Base-by-base conservation (phyloP, 2,888 invertebrate genomes). In the Chaitophorus viminalis region DNA sequence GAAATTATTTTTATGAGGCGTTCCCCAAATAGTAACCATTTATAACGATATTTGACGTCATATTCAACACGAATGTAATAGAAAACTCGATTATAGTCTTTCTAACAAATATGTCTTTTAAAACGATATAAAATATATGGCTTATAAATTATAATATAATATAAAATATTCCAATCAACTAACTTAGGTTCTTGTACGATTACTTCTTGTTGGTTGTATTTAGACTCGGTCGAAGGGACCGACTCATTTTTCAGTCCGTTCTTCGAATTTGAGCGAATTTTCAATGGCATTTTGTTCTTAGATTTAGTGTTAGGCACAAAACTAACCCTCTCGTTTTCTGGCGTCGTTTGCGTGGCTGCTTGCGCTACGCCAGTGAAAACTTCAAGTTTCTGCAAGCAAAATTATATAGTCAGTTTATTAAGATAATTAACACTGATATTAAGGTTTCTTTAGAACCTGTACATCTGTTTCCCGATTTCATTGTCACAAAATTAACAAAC, bases 301-400 rank as follows among this genome's bases (percentile, higher is more conserved):
- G 39, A 3, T 75, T 74, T 74, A 9, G 6, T 60, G n/a, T 17
- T 60, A 8, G 60, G 39, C 14, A 65, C 11, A 17, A 87, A 81
- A 65, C 31, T 60, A 14, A 75, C 72, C 33, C 86, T 60, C 33
- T 87, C 87, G 31, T 60, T 81, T 36, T 93, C 94, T 0, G 95
- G 95, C 52, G 95, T 95, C 0, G 95, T 95, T 91, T 95, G 95
- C 1, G 95, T 95, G 74, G 94, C 94, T 18, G 94, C 93, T 91
- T 94, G 94, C 1, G 94, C 93, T 36, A 94, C 85, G n/a, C 87
- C 39, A 11, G 60, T 46, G 25, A 33, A 74, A 60, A 65, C 39
- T 39, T 87, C 81, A 9, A 39, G 9, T 46, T 81, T 81, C 81
- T 79, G 60, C 60, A 14, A 14, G 11, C 14, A 46, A 46, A 46